Conservation (phyloP, 2,888 invertebrate genomes). For the Metacarcinus magister region DNA sequence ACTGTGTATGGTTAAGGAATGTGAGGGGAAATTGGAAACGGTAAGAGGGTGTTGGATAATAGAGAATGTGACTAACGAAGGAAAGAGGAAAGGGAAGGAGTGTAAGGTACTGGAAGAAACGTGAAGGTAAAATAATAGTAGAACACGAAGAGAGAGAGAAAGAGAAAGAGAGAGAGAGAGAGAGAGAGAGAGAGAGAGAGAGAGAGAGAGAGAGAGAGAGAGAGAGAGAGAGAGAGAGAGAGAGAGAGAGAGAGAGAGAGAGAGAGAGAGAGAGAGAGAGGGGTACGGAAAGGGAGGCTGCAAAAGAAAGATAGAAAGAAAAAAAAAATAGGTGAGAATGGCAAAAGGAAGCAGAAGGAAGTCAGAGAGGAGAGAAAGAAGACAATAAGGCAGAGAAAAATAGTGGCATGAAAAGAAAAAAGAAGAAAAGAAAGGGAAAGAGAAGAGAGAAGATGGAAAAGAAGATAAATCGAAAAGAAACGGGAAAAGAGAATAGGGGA, state of each 20-base stretch:
- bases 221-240: background rate
- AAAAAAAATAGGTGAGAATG: background rate
- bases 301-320: background rate
- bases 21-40: background rate
- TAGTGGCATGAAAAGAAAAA: background rate
- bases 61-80: background rate
- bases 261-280: background rate
- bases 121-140: background rate
- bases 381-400: background rate
- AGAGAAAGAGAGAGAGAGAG: no score
- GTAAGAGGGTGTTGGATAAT: background rate
- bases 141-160: background rate
- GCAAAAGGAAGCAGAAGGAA: background rate
- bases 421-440: background rate
- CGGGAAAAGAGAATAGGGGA: background rate
- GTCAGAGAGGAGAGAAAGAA: background rate
- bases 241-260: constrained; percentile 1
- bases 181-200: background rate
- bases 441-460: no score
- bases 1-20: no score
- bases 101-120: background rate
- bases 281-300: background rate
- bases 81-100: background rate
- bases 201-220: background rate
- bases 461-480: background rate